Base-by-base conservation (phyloP, 2,888 invertebrate genomes). In the Eupithecia vulgata region DNA sequence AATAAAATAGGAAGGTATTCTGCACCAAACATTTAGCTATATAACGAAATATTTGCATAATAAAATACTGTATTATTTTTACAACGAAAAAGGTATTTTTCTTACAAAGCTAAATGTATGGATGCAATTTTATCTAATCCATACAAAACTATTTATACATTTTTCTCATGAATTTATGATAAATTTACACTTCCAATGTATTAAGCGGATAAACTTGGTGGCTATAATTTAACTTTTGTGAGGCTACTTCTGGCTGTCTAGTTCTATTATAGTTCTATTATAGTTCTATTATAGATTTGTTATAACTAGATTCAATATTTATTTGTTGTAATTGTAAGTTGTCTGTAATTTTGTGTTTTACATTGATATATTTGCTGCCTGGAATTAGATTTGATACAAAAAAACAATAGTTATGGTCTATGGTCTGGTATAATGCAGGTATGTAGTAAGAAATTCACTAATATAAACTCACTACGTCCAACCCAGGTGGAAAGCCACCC, bases 131-230 rank as follows among this genome's bases (percentile, higher is more conserved):
- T 37, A 73, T 59, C 35, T 68, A 69, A 71, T 81, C 81, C 87
- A 88, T 90, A 91, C 89, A 90, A 89, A 90, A 90, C 88, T 90
- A 85, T 87, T 83, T 87, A 85, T 86, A 88, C 86, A 72, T 37
- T 21, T 52, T 52, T 52, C 21, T 21, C 12, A 52, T 8, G n/a
- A 48, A 48, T 48, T n/a, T 48, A 52, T 52, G 21, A 52, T 52
- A 12, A 40, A 64, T 40, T 64, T 40, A 40, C 40, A 64, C 21
- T 52, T 52, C 12, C 12, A 4, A 21, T 12, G 10, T 21, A 52
- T 21, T 21, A 8, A 52, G n/a, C 48, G 8, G 10, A 52, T n/a
- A 10, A 21, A 52, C 21, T 52, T 21, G 48, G 30, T 61, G 34
- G 15, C 13, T 30, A 17, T 30, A 25, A 45, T 45, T 17, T 59